Evolutionary conservation across 1,140 invertebrate genomes (phyloP).

Genomic region (Drosophila ironensis): DNA sequence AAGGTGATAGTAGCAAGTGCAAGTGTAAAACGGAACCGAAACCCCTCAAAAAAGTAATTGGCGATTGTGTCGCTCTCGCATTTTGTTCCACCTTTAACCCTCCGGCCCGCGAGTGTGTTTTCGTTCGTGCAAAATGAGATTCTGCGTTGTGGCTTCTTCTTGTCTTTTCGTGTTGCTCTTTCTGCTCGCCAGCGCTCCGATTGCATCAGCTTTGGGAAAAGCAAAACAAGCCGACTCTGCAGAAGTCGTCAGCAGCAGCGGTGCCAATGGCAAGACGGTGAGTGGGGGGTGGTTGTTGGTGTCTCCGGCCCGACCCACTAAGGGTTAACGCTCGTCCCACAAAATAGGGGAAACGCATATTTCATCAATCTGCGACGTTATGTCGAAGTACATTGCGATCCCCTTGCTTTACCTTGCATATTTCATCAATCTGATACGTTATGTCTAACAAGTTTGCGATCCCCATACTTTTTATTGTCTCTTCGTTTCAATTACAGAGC

Average conservation of each 20-base stretch:
- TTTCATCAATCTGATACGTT: too few species aligned
- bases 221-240: constrained; percentile 57
- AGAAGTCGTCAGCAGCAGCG: constrained; percentile 70
- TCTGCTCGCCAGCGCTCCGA: constrained; percentile 61
- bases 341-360: too few species aligned
- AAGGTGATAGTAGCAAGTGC: constrained; percentile 32
- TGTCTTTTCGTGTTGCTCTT: constrained; percentile 66
- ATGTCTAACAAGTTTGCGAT: too few species aligned
- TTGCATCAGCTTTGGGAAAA: constrained; percentile 71
- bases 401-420: too few species aligned
- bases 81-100: constrained; percentile 1
- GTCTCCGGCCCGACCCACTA: constrained; percentile 35
- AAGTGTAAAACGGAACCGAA: constrained; percentile 28
- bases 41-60: constrained; percentile 30
- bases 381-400: too few species aligned
- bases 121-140: constrained; percentile 75
- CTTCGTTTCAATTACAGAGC: too few species aligned
- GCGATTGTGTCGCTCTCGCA: constrained; percentile 13
- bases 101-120: constrained; percentile 33
- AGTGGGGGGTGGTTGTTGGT: constrained; percentile 6
- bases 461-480: too few species aligned
- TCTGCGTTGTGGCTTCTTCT: constrained; percentile 54
- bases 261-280: constrained; percentile 55
- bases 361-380: constrained; percentile 23
- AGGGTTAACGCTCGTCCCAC: constrained; percentile 9